A percentile compares a stretch with the other conserved stretches of the same genome.
Evolutionary conservation across 2,113 vertebrate genomes (phyloP).

Genomic region (Siniperca knerii): DNA sequence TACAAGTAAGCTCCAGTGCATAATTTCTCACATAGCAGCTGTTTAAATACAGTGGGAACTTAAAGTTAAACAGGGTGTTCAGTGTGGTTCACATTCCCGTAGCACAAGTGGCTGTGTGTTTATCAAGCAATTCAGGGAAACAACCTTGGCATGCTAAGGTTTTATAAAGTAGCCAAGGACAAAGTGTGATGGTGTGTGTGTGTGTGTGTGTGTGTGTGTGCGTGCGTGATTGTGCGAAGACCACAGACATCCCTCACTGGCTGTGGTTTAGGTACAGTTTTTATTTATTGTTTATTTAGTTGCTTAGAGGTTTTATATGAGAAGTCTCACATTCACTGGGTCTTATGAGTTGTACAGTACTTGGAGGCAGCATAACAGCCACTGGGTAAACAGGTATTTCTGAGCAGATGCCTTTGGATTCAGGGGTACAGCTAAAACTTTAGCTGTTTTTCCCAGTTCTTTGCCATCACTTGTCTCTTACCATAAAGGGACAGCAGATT

Average conservation of each 20-base stretch:
- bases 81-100: constrained; percentile 33
- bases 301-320: constrained; percentile 33
- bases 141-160: constrained; percentile 40
- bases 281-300: constrained; percentile 36
- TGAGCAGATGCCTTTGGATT: background rate
- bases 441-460: background rate
- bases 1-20: background rate
- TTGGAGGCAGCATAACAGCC: background rate
- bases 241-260: constrained; percentile 32
- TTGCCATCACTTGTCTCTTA: background rate
- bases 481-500: background rate
- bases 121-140: constrained; percentile 42
- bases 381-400: constrained; percentile 15
- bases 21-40: constrained; percentile 7
- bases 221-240: background rate
- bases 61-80: constrained; percentile 40
- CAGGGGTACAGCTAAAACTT: background rate
- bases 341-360: background rate
- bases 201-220: constrained; percentile 25
- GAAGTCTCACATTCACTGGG: background rate
- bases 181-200: constrained; percentile 2
- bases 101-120: constrained; percentile 52
- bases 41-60: constrained; percentile 19
- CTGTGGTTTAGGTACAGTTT: constrained; percentile 40
- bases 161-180: constrained; percentile 32